Evolutionary conservation across 2,888 invertebrate species (phyloP).

Genomic region (Watsonalla cultraria): DNA sequence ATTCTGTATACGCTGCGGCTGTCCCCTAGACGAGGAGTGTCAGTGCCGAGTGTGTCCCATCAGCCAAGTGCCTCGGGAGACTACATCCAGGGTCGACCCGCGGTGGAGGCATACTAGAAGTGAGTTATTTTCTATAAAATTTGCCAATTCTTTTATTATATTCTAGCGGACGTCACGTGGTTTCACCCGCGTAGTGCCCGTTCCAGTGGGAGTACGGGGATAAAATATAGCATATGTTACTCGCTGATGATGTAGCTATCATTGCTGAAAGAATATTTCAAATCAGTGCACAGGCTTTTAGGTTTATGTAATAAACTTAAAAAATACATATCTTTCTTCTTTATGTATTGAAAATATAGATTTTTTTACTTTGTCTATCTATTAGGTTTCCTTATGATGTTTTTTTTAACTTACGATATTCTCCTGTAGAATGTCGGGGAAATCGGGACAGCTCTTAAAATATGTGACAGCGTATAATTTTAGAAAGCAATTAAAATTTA

Average conservation of each 20-base stretch:
- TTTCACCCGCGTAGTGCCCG: background rate
- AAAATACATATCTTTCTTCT: background rate
- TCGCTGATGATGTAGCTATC: too few species aligned
- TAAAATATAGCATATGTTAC: background rate
- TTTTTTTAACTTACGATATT: too few species aligned
- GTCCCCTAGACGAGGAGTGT: constrained; percentile 33
- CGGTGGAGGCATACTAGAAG: constrained; percentile 41
- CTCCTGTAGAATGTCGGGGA: too few species aligned
- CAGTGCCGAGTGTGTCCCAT: constrained; percentile 39
- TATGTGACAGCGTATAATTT: too few species aligned
- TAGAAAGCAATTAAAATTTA: too few species aligned
- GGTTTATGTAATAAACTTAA: background rate
- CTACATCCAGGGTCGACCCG: constrained; percentile 38
- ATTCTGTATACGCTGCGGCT: constrained; percentile 44
- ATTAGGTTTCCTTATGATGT: too few species aligned
- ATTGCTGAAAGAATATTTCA: too few species aligned
- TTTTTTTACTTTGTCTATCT: too few species aligned
- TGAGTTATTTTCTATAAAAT: constrained; percentile 6
- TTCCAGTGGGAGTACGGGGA: background rate
- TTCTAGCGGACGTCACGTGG: background rate
- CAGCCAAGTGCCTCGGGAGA: constrained; percentile 25
- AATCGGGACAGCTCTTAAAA: too few species aligned
- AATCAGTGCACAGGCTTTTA: background rate
- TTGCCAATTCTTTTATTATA: background rate
- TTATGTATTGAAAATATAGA: too few species aligned